Base-by-base conservation (phyloP, 2,113 vertebrate species). In the Peromyscus polionotus region DNA sequence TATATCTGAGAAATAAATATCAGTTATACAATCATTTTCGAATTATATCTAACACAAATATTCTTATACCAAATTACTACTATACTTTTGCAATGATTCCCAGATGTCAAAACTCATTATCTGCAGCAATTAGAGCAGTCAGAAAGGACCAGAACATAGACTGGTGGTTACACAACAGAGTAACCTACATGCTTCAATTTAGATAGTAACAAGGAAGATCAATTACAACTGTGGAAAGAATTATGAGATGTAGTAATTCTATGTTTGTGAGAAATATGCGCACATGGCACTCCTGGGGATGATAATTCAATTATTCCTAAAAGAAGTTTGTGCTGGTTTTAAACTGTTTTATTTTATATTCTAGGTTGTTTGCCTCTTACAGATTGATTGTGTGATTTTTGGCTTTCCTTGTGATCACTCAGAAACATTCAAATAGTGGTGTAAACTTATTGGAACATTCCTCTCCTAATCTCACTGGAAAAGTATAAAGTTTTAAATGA, bases 401-500 rank as follows among this genome's bases (percentile, higher is more conserved):
- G 94, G 96, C 96, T 97, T 96, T 93, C 86, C 54, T 79, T 90
- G 48, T 83, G 93, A 91, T 96, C 98, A 93, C 93, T 97, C 90
- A 89, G 91, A 97, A 79, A 95, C 81, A 80, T 91, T 93, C 93
- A 97, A 96, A 97, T 91, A 98, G 93, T 98, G 93, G 97, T 96
- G 97, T 95, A 93, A 97, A 97, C 54, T 95, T 96, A 95, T 83
- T 97, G 97, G 93, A 97, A 97, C 97, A 96, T 79, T 97, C 89
- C 2, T 92, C 84, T 94, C 77, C 89, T 97, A 97, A 97, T 98
- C 93, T 97, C 96, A 83, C 91, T 96, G 97, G 98, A 97, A 95
- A 97, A 97, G 83, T 91, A 96, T 94, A 96, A 98, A 90, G 85
- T 83, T 97, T 94, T 97, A 97, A 97, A 97, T 97, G 96, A 90